These are phyloP conservation scores for Nasua narica DNA, from an alignment of 2,797 vertebrate species.

Conservation along the genomic window DNA sequence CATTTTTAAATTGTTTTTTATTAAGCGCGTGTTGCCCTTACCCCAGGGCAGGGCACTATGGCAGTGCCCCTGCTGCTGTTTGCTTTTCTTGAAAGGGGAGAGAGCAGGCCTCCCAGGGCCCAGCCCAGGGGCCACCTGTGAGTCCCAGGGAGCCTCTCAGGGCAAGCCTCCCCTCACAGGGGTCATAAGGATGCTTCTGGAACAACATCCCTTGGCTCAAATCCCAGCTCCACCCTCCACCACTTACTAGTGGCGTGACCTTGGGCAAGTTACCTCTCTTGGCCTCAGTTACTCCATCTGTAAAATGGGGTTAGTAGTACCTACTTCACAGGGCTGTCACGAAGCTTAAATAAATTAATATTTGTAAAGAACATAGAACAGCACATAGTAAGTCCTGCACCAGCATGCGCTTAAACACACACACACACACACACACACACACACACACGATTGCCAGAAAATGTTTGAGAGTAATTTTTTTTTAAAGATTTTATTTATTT, in stretches of 20 bases:
- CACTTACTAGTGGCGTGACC: accelerated
- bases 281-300: not conserved
- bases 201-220: not conserved
- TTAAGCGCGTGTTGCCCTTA: not conserved
- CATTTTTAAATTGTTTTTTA: not conserved
- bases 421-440: not conserved
- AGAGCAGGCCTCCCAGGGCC: not conserved
- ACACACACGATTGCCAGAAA: not conserved
- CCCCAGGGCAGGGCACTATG: not conserved
- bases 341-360: not conserved
- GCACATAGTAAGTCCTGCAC: not conserved
- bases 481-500: too few species aligned
- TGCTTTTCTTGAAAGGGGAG: not conserved
- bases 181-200: not conserved
- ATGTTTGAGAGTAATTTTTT: too few species aligned
- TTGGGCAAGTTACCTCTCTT: not conserved
- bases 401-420: not conserved
- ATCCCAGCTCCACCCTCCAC: not conserved
- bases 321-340: not conserved
- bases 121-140: accelerated
- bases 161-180: not conserved
- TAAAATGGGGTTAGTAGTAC: not conserved
- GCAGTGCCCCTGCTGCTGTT: accelerated
- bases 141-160: not conserved
- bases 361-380: not conserved